Evolutionary conservation across 2,888 invertebrate genomes (phyloP).

Genomic region (Parnassius smintheus): DNA sequence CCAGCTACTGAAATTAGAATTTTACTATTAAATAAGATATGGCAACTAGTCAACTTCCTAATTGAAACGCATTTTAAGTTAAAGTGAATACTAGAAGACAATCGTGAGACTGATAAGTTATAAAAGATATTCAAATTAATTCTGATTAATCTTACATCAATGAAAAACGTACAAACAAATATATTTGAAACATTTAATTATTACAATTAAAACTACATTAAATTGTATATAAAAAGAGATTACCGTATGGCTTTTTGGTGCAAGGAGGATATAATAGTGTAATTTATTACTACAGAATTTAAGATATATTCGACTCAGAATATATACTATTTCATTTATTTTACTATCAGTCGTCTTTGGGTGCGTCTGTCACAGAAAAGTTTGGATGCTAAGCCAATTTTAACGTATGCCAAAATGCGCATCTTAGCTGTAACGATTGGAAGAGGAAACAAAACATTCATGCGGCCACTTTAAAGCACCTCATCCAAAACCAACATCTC

Average conservation of each 20-base stretch:
- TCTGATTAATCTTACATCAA: conserved; percentile 5
- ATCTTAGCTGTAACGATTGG: conserved; percentile 13
- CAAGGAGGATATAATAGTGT: conserved; percentile 31
- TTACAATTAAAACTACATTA: conserved; percentile 2
- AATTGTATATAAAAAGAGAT: conserved; percentile 22
- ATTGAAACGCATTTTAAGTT: not conserved
- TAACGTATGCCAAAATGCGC: conserved; percentile 26
- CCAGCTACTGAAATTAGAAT: no score
- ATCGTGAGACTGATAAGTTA: conserved; percentile 4
- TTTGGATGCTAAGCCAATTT: conserved; percentile 26
- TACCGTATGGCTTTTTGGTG: conserved; percentile 30
- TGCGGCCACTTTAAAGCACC: not conserved
- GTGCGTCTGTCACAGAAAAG: conserved; percentile 3
- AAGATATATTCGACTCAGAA: not conserved
- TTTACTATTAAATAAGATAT: no score
- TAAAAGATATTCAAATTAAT: conserved; percentile 2
- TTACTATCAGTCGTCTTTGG: conserved; percentile 8
- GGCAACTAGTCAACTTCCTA: no score
- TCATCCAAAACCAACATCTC: not conserved
- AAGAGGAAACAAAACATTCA: conserved; percentile 4
- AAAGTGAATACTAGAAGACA: conserved; percentile 13
- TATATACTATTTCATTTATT: not conserved
- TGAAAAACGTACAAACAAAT: conserved; percentile 7
- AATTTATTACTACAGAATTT: not conserved
- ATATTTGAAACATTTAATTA: not conserved